Percentiles rank a stretch among this genome's conserved stretches.
phyloP scores from a whole-genome alignment of 2,797 vertebrate species.

The Falco cherrug region DNA sequence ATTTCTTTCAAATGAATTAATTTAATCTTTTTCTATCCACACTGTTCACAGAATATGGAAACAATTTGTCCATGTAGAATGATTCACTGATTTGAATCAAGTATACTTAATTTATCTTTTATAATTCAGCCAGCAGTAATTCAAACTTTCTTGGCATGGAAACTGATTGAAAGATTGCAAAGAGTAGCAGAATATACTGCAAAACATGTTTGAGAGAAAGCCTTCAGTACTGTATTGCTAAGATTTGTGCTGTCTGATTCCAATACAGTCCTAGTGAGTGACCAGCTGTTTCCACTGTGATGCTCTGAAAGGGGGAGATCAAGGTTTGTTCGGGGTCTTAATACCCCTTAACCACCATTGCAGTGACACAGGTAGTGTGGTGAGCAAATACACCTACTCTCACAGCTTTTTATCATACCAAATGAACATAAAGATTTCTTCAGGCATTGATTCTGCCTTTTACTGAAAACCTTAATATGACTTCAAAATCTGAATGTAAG shows the following conservation, averaged over 20 bases:
- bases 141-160: conserved; percentile 3
- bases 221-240: not conserved
- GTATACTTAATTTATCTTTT: conserved; percentile 30
- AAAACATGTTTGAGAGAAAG: not conserved
- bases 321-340: not conserved
- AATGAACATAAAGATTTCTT: not conserved
- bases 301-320: not conserved
- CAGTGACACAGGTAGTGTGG: not conserved
- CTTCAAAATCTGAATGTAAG: not conserved
- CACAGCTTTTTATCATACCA: not conserved
- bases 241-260: not conserved
- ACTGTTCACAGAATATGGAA: not conserved
- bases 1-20: conserved; percentile 16
- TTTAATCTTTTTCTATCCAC: conserved; percentile 4
- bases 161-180: conserved; percentile 1
- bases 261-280: fast-evolving
- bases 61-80: conserved; percentile 27
- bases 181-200: not conserved
- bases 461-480: not conserved
- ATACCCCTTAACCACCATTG: not conserved
- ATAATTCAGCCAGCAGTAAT: conserved; percentile 29
- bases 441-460: not conserved
- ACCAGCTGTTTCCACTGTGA: not conserved
- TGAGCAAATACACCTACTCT: fast-evolving
- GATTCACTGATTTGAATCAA: conserved; percentile 37